phyloP scores from a whole-genome alignment of 2,797 vertebrate genomes.

The Acrossocheilus fasciatus region DNA sequence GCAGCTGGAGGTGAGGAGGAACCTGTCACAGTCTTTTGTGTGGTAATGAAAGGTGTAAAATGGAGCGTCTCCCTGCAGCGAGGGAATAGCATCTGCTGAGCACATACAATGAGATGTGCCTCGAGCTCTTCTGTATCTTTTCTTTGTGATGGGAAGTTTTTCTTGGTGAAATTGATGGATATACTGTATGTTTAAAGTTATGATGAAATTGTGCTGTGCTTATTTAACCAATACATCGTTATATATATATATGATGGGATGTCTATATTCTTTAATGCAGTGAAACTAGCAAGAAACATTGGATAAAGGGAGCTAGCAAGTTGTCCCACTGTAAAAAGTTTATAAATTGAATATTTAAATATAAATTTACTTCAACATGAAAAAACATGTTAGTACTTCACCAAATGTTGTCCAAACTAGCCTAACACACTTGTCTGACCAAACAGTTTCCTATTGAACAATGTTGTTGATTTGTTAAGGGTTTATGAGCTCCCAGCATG shows the following conservation, averaged over 20 bases:
- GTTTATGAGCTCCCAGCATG: not conserved
- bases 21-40: constrained; percentile 63
- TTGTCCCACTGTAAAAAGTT: not conserved
- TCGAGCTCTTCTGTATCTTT: constrained; percentile 15
- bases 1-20: constrained; percentile 57
- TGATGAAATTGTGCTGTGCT: constrained; percentile 16
- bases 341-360: not conserved
- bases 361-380: not conserved
- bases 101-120: constrained; percentile 39
- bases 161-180: constrained; percentile 12
- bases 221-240: constrained; percentile 5
- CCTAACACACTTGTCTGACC: not conserved
- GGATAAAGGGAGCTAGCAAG: not conserved
- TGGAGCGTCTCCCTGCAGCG: constrained; percentile 53
- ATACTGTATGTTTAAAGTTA: not conserved
- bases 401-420: no score
- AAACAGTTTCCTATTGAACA: not conserved
- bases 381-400: not conserved
- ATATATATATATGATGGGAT: not conserved
- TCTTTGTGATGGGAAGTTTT: constrained; percentile 19
- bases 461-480: not conserved
- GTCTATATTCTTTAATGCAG: not conserved
- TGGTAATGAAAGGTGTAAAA: constrained; percentile 66
- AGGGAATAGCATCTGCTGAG: constrained; percentile 42
- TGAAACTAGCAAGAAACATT: not conserved